Evolutionary conservation across 1,140 invertebrate genomes (phyloP).

Genomic region (Pogonus chalceus): DNA sequence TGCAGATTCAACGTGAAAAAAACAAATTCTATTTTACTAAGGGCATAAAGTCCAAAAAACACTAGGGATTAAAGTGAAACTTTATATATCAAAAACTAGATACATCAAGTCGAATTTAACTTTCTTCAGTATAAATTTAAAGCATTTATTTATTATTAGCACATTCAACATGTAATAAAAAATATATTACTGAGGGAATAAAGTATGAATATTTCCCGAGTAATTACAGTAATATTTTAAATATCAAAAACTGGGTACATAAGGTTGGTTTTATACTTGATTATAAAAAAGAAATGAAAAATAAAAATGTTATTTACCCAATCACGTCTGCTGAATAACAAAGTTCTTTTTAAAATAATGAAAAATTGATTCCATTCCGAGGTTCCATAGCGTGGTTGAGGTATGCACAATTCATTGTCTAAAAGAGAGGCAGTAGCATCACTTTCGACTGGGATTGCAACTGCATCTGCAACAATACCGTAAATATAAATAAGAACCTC

Average conservation of each 20-base stretch:
- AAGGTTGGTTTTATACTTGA: no score
- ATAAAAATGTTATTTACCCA: conserved; percentile 49
- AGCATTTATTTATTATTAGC: conserved; percentile 4
- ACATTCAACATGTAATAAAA: no score
- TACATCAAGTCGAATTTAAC: conserved; percentile 1
- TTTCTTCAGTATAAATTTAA: conserved; percentile 8
- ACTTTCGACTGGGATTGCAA: conserved; percentile 48
- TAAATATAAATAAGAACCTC: no score
- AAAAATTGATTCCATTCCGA: conserved; percentile 70
- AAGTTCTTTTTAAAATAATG: conserved; percentile 65
- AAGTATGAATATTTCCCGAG: background rate
- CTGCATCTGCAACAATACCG: conserved; percentile 39
- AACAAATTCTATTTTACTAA: no score
- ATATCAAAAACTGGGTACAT: no score
- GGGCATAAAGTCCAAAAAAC: no score
- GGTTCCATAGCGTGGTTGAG: conserved; percentile 62
- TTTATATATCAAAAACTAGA: no score
- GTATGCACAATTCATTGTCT: conserved; percentile 42
- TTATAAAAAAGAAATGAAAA: background rate
- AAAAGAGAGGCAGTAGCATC: conserved; percentile 54
- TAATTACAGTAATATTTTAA: no score
- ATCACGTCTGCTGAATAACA: conserved; percentile 72
- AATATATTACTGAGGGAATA: no score
- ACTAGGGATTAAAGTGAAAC: conserved; percentile 10
- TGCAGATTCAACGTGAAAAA: no score